phyloP scores from a whole-genome alignment of 2,888 invertebrate species.

The Campopleginae sp. region DNA sequence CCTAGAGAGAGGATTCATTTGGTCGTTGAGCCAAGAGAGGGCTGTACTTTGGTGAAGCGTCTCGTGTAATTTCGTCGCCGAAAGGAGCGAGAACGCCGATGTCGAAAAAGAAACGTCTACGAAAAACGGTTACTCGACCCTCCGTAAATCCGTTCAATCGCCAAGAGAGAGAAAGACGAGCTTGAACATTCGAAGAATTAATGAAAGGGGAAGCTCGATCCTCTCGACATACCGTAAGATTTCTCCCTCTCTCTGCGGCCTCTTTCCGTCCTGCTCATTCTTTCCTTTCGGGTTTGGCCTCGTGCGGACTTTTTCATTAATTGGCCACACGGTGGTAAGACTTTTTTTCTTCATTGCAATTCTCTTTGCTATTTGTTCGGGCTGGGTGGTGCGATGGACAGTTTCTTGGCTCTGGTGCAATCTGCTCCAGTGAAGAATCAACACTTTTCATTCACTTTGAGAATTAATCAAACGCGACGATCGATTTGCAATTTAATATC shows the following conservation, averaged over 20 bases:
- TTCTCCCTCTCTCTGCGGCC: conserved; percentile 17
- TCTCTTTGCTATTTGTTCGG: conserved; percentile 39
- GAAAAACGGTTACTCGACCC: conserved; percentile 17
- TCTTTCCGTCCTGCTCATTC: conserved; percentile 24
- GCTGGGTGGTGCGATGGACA: conserved; percentile 16
- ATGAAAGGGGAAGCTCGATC: conserved; percentile 62
- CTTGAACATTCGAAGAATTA: conserved; percentile 60
- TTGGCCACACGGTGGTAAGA: conserved; percentile 57
- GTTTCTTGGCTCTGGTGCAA: conserved; percentile 8
- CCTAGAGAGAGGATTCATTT: conserved; percentile 57
- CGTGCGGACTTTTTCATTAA: conserved; percentile 64
- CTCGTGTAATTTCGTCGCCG: conserved; percentile 61
- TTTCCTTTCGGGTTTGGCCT: conserved; percentile 11
- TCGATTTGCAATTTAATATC: conserved; percentile 29
- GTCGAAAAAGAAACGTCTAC: conserved; percentile 50
- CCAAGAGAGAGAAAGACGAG: conserved; percentile 48
- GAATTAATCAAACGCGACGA: conserved; percentile 31
- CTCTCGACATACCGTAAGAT: conserved; percentile 61
- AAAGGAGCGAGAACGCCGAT: conserved; percentile 19
- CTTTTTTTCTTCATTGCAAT: conserved; percentile 32
- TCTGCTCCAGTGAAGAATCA: conserved; percentile 41
- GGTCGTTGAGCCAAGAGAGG: conserved; percentile 32
- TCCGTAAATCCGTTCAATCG: conserved; percentile 62
- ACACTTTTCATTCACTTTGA: conserved; percentile 49
- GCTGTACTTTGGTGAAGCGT: conserved; percentile 32